Evolutionary conservation across 2,888 invertebrate genomes (phyloP).

Genomic region (Dynastes tityus): DNA sequence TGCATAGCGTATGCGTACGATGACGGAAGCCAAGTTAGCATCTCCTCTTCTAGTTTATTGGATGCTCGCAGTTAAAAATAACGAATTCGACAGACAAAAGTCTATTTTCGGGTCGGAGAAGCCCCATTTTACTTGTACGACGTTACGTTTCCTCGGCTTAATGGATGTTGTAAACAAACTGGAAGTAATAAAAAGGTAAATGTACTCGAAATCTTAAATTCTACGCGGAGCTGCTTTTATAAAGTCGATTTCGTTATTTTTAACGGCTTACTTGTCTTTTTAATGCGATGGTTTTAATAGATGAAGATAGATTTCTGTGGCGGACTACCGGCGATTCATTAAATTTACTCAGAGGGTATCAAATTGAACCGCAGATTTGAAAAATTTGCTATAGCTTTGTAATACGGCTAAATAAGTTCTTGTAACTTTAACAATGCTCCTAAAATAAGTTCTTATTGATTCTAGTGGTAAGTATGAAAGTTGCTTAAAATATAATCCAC

Average conservation of each 20-base stretch:
- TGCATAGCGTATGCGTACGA: too few relatives aligned
- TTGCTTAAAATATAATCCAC: too few relatives aligned
- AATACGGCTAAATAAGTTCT: too few relatives aligned
- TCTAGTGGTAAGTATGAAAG: too few relatives aligned
- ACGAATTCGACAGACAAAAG: conserved; percentile 22
- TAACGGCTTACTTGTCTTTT: not conserved
- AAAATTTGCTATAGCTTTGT: too few relatives aligned
- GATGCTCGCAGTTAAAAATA: conserved; percentile 8
- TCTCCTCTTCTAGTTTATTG: conserved; percentile 1
- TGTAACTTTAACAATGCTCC: too few relatives aligned
- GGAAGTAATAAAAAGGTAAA: conserved; percentile 11
- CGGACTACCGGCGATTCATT: too few relatives aligned
- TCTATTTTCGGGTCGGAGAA: not conserved
- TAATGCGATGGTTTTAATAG: too few relatives aligned
- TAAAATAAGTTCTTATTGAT: too few relatives aligned
- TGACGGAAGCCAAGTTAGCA: not conserved
- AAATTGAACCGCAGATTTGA: too few relatives aligned
- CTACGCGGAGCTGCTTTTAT: not conserved
- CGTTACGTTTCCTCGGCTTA: conserved; percentile 2
- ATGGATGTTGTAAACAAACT: conserved; percentile 10
- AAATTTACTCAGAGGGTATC: too few relatives aligned
- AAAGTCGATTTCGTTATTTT: conserved; percentile 2
- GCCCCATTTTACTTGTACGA: not conserved
- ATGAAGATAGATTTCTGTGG: too few relatives aligned
- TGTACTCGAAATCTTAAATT: conserved; percentile 3